Evolutionary conservation across 2,797 vertebrate genomes (phyloP), one percentile per base, ranked within the genome.

Genomic region (Rhodeus uyekii): DNA sequence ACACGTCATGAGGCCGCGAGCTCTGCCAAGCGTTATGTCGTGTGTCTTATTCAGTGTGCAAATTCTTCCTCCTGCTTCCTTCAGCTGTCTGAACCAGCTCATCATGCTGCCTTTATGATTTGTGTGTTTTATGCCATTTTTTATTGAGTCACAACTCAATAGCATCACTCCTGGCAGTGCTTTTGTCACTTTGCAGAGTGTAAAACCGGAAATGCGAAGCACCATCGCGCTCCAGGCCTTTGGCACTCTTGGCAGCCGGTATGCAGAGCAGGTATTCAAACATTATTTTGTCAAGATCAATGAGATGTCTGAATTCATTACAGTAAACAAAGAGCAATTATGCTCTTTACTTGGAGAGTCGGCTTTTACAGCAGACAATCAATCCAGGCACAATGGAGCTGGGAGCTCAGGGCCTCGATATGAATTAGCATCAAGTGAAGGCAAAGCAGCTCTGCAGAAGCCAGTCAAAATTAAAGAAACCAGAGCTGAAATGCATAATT

Each of bases 281-380:
- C 82, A 74, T 86, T 85, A 84, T 88, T 87, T 89, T 84, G 74
- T 65, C 39, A 38, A 76, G 85, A 88, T 90, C 88, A 87, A 90
- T 90, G 86, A 32, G 48, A 83, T 77, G 86, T 87, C 87, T 86
- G 83, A 88, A 89, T 86, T 86, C 82, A 87, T 89, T 89, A 87
- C 79, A 69, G 89, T 79, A 87, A 90, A 89, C 86, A 87, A 86
- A 82, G 84, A 83, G 80, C 84, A 86, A 88, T 88, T 89, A 86
- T 85, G 78, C 86, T 86, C 82, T 87, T 89, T 87, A 86, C 85
- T 72, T 58, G 29, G 76, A 85, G 88, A 87, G 82, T 76, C 29
- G 36, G 82, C 83, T 89, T 88, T 88, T 89, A 87, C 83, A 74
- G 82, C 63, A 75, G 67, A 24, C 82, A 50, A 90, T 90, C 88